A percentile compares a stretch with the other conserved stretches of the same genome.
phyloP scores from a whole-genome alignment of 2,888 invertebrate genomes.

The Diachrysia chrysitis region DNA sequence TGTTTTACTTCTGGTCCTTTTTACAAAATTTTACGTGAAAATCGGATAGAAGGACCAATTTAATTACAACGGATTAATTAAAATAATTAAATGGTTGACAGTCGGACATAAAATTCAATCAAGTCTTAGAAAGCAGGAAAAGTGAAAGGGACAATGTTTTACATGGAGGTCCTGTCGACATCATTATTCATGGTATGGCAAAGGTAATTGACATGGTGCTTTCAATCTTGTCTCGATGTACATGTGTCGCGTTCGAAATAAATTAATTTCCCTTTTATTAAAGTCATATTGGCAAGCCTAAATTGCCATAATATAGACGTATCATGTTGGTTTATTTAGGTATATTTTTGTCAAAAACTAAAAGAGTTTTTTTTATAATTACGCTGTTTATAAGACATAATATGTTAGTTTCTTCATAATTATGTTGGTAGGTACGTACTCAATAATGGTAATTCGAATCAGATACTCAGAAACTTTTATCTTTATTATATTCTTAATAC shows the following conservation, averaged over 20 bases:
- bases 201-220: constrained; percentile 54
- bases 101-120: neutral
- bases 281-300: neutral
- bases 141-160: constrained; percentile 42
- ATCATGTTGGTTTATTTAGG: too few species aligned
- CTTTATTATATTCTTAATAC: too few species aligned
- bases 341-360: too few species aligned
- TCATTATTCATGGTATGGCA: constrained; percentile 52
- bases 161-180: constrained; percentile 20
- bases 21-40: too few species aligned
- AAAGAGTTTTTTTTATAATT: too few species aligned
- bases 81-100: neutral
- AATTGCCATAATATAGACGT: too few species aligned
- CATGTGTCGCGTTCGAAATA: constrained; percentile 48
- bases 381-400: too few species aligned
- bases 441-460: too few species aligned
- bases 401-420: too few species aligned
- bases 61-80: neutral
- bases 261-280: constrained; percentile 46
- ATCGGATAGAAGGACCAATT: neutral
- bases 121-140: constrained; percentile 38
- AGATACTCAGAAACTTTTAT: too few species aligned
- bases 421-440: too few species aligned
- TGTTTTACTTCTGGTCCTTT: too few species aligned
- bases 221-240: constrained; percentile 47